These are phyloP conservation scores for Bombus impatiens DNA, from an alignment of 1,140 invertebrate genomes.

Conservation along the genomic window DNA sequence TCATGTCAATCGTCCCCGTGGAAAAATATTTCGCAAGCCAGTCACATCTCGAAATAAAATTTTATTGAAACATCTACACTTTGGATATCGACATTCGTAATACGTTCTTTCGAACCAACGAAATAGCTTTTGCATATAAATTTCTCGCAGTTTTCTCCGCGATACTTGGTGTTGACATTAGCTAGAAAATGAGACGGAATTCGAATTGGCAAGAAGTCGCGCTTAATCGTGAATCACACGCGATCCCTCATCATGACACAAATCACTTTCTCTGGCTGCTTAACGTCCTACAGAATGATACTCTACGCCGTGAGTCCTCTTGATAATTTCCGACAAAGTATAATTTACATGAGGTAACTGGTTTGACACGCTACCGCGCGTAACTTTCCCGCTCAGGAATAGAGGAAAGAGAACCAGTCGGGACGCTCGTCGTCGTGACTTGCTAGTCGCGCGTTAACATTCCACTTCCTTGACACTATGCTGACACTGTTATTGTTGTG, in stretches of 20 bases:
- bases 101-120: background rate
- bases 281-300: background rate
- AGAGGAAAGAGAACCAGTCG: background rate
- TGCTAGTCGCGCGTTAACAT: background rate
- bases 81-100: background rate
- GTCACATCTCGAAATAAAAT: background rate
- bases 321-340: background rate
- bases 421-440: background rate
- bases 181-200: background rate
- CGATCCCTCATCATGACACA: slow-evolving; percentile 1
- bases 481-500: slow-evolving; percentile 9
- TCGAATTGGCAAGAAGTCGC: too few relatives aligned
- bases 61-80: background rate
- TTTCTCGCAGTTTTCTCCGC: background rate
- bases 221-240: background rate
- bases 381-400: slow-evolving; percentile 16
- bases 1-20: too few relatives aligned
- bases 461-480: background rate
- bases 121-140: background rate
- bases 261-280: slow-evolving; percentile 49
- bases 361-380: slow-evolving; percentile 2
- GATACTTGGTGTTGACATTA: background rate
- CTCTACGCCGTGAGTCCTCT: background rate
- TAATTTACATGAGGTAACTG: slow-evolving; percentile 42
- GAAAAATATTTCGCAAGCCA: too few relatives aligned